phyloP scores from a whole-genome alignment of 1,140 invertebrate genomes.

The Aradophagus sp. region DNA sequence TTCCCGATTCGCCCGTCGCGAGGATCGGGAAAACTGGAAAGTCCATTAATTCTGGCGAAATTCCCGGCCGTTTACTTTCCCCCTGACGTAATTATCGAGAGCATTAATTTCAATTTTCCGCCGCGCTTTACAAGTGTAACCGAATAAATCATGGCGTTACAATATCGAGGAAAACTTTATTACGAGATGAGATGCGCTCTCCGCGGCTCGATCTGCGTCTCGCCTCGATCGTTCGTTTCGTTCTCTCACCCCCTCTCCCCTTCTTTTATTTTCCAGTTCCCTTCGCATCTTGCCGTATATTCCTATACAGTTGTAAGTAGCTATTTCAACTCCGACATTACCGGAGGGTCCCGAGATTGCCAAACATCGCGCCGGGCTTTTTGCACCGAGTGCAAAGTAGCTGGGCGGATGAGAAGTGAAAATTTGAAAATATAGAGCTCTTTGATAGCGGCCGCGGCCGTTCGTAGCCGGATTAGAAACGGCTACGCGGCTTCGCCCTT shows the following conservation, averaged over 20 bases:
- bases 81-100: conserved; percentile 25
- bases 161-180: conserved; percentile 38
- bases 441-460: conserved; percentile 33
- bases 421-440: conserved; percentile 49
- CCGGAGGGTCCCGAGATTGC: conserved; percentile 42
- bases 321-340: conserved; percentile 34
- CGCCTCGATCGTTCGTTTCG: too few species aligned
- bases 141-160: conserved; percentile 34
- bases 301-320: conserved; percentile 46
- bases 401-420: conserved; percentile 31
- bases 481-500: conserved; percentile 18
- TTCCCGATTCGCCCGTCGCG: too few species aligned
- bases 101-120: conserved; percentile 46
- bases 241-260: too few species aligned
- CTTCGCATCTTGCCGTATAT: conserved; percentile 28
- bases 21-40: conserved; percentile 19
- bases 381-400: conserved; percentile 42
- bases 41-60: conserved; percentile 23
- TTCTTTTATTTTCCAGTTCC: conserved; percentile 11
- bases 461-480: conserved; percentile 39
- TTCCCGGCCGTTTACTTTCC: conserved; percentile 31
- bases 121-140: conserved; percentile 34
- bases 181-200: conserved; percentile 13
- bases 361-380: conserved; percentile 36
- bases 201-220: too few species aligned